These are phyloP conservation scores for Macrostomum lignano DNA, from an alignment of 1,140 invertebrate genomes.

Conservation along the genomic window DNA sequence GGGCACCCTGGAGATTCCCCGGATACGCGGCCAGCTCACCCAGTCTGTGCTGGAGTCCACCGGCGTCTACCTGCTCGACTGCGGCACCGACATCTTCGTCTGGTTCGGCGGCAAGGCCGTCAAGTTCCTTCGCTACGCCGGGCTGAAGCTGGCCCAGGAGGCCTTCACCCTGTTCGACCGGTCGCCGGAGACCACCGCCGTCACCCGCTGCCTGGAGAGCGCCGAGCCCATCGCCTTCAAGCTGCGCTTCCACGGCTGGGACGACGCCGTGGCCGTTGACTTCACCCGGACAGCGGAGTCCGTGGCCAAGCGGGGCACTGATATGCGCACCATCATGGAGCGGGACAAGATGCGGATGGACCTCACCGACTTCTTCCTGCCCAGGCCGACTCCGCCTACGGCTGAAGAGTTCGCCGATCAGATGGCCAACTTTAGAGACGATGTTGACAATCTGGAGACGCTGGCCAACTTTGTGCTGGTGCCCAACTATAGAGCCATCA, in stretches of 20 bases:
- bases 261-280: constrained; percentile 93
- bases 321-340: constrained; percentile 32
- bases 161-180: constrained; percentile 83
- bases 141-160: constrained; percentile 75
- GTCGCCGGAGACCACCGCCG: too few species aligned
- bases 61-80: constrained; percentile 89
- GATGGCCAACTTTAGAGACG: too few species aligned
- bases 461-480: too few species aligned
- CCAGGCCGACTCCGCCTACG: constrained; percentile 58
- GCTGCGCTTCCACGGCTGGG: constrained; percentile 84
- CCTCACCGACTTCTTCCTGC: constrained; percentile 71
- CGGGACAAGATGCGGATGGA: constrained; percentile 42
- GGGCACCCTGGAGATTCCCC: constrained; percentile 89
- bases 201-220: too few species aligned
- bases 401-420: too few species aligned
- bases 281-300: constrained; percentile 91
- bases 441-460: too few species aligned
- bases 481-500: too few species aligned
- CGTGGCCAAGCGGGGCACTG: constrained; percentile 71
- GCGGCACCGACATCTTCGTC: constrained; percentile 76
- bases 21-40: constrained; percentile 35
- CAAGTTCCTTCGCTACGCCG: constrained; percentile 66
- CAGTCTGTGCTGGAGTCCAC: constrained; percentile 47
- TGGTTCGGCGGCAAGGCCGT: constrained; percentile 91
- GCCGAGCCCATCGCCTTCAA: too few species aligned